Conservation (phyloP, 2,888 invertebrate genomes). For the Drosophila melanocephala region DNA sequence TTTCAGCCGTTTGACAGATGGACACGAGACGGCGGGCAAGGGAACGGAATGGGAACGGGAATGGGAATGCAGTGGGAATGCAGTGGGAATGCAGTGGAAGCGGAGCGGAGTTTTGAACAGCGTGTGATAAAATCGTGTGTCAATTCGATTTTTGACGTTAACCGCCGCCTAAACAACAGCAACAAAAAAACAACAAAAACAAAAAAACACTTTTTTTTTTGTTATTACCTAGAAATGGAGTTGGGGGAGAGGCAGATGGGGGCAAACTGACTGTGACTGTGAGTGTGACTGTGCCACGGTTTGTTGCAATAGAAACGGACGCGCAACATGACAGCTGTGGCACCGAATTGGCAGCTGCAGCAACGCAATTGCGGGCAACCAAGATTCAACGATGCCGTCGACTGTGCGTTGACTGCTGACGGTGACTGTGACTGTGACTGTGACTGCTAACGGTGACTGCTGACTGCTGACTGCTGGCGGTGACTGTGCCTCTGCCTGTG, state of each 20-base stretch:
- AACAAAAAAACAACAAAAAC: conserved; percentile 37
- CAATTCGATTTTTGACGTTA: conserved; percentile 78
- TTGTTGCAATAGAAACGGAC: conserved; percentile 78
- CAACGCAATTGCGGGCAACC: conserved; percentile 44
- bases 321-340: conserved; percentile 82
- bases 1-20: conserved; percentile 68
- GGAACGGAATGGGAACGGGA: conserved; percentile 23
- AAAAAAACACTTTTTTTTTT: conserved; percentile 26
- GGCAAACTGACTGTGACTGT: conserved; percentile 30
- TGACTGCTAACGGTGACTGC: background rate
- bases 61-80: background rate
- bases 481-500: background rate
- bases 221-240: conserved; percentile 36
- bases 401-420: conserved; percentile 2
- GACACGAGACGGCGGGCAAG: conserved; percentile 33
- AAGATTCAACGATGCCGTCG: conserved; percentile 28
- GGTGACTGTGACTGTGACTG: background rate
- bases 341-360: conserved; percentile 74
- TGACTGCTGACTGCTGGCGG: background rate
- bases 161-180: conserved; percentile 75
- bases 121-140: conserved; percentile 78
- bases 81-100: conserved; percentile 7
- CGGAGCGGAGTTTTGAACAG: conserved; percentile 31
- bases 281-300: conserved; percentile 40
- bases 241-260: conserved; percentile 12